Base-by-base conservation (phyloP, 2,113 vertebrate species). In the Clarias batrachus region DNA sequence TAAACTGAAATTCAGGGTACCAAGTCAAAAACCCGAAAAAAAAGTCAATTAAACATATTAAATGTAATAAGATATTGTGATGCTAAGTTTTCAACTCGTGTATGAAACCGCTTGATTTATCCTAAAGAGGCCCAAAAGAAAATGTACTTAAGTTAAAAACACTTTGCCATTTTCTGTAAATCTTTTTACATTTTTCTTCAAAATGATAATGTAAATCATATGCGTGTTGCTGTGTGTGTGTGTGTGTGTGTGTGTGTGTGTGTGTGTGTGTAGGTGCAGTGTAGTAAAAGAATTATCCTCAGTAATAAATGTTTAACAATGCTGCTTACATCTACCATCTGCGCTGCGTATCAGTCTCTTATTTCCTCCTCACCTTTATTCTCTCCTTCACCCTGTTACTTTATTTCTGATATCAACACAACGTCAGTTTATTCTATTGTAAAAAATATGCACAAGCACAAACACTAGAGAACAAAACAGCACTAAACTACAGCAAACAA, bases 281-380 rank as follows among this genome's bases (percentile, higher is more conserved):
- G n/a, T 66, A 68, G 77, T 68, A 77, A 37, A 68, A 68, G 71
- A 25, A 77, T 88, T 81, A 88, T 84, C 87, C 71, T 85, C 56
- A 80, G 87, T 84, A 89, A 88, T 89, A 89, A 91, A 91, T 91
- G 90, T 91, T 91, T 90, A 90, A 90, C 91, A 83, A 78, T 78
- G 30, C 66, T 25, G 2, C 25, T 16, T 52, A 52, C 68, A 71
- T 81, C 83, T 62, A 60, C 79, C 88, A 86, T 85, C 86, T 88
- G 84, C 65, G 57, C 37, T 19, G 10, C 57, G 16, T 48, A 33
- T 37, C 30, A 62, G 79, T 63, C 79, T 81, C 60, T 57, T 80
- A 65, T 70, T 48, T 60, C 76, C 63, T 78, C 71, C 73, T 59
- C 71, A 37, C 86, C 14, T n/a, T 82, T 79, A 60, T 52, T 74